Base-by-base conservation (phyloP, 2,888 invertebrate genomes). In the Argynnis bischoffii region DNA sequence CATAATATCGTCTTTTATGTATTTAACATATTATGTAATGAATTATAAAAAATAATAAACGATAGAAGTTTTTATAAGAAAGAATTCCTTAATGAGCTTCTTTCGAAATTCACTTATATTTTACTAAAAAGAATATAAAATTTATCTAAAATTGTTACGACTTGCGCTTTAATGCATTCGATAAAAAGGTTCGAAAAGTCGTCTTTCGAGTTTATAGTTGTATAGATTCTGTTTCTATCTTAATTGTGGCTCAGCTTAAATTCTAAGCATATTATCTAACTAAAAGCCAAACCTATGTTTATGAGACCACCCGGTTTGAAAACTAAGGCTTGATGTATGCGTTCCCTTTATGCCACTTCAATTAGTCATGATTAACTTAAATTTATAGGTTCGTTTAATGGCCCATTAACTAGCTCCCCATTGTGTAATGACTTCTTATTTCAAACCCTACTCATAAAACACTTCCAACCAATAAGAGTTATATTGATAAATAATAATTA, bases 331-430 rank as follows among this genome's bases (percentile, higher is more conserved):
- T 74, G 74, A 77, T 75, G 69, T 75, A 74, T 77, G 60, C 60
- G 60, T 41, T 66, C 66, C 66, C 66, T 66, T 47, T 81, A 81
- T 84, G 83, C 84, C 82, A 82, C 78, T 82, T 81, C 86, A 90
- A 92, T 92, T 92, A 89, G 89, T 89, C 86, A 89, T 87, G 89
- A 92, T 92, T 89, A 91, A 87, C 81, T 87, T 82, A 84, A 90
- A 91, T 92, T 91, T 91, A 91, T 92, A 82, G 85, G 81, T 84
- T 83, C 79, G 81, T 89, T 90, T 89, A 86, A 88, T 89, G 87
- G 86, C 77, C 88, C 89, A 89, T 91, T 91, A 86, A 86, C 77
- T 75, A 78, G 80, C 83, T 87, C 86, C 84, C 84, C 82, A 79
- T 83, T 82, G 85, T 83, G 81, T 85, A 85, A 87, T 84, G 84